A percentile compares a stretch with the other conserved stretches of the same genome.
phyloP scores from a whole-genome alignment of 2,888 invertebrate species.

The Serrognathus titanus region DNA sequence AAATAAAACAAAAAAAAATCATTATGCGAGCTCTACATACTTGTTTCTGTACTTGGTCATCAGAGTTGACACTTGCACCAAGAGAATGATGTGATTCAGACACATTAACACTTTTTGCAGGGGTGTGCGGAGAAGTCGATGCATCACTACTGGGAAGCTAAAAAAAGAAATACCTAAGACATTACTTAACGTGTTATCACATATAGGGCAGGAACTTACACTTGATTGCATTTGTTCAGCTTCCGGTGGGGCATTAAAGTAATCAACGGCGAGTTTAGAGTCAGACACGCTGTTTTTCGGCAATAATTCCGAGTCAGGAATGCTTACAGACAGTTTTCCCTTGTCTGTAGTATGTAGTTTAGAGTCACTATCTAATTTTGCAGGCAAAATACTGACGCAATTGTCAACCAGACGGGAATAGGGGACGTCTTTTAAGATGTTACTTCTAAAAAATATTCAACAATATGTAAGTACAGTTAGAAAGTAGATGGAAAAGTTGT shows the following conservation, averaged over 20 bases:
- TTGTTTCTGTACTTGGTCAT: slow-evolving; percentile 59
- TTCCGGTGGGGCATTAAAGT: slow-evolving; percentile 52
- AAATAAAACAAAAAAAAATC: not conserved
- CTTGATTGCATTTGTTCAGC: slow-evolving; percentile 42
- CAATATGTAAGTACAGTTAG: not conserved
- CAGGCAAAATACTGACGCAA: slow-evolving; percentile 50
- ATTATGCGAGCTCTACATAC: slow-evolving; percentile 29
- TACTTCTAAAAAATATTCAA: slow-evolving; percentile 33
- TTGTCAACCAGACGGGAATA: slow-evolving; percentile 76
- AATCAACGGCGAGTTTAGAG: slow-evolving; percentile 78
- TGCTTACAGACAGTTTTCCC: slow-evolving; percentile 44
- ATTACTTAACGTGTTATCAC: not conserved
- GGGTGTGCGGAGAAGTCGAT: slow-evolving; percentile 37
- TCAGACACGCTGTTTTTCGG: slow-evolving; percentile 84
- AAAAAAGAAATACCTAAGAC: not conserved
- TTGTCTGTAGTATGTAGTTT: slow-evolving; percentile 58
- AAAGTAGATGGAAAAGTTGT: too few species aligned
- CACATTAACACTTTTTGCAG: slow-evolving; percentile 54
- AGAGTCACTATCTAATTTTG: slow-evolving; percentile 69
- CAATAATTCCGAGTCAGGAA: slow-evolving; percentile 48
- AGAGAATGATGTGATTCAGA: slow-evolving; percentile 69
- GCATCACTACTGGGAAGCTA: slow-evolving; percentile 33
- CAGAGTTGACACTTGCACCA: slow-evolving; percentile 57
- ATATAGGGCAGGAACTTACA: slow-evolving; percentile 9
- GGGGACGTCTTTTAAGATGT: slow-evolving; percentile 61